Evolutionary conservation across 2,888 invertebrate species (phyloP).

Genomic region (Lithophane socia): DNA sequence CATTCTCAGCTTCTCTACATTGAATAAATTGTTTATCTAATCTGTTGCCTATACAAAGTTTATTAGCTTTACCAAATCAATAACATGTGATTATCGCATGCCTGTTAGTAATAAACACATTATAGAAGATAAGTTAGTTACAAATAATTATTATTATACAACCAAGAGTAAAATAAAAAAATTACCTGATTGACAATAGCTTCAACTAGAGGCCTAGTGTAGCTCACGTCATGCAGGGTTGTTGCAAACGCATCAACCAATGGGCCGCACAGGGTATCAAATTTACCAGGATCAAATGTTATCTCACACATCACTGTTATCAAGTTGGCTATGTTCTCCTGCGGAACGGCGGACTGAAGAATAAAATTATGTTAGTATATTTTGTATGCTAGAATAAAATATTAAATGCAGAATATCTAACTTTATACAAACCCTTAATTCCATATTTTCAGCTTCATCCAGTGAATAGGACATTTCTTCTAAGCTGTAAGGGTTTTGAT

Average conservation of each 20-base stretch:
- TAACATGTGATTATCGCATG: constrained; percentile 59
- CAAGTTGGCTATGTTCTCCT: constrained; percentile 91
- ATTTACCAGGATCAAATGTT: constrained; percentile 95
- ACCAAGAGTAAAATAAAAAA: background rate
- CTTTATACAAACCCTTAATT: constrained; percentile 79
- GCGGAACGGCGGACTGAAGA: constrained; percentile 58
- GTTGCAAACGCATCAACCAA: constrained; percentile 93
- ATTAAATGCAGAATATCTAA: constrained; percentile 6
- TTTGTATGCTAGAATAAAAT: constrained; percentile 4
- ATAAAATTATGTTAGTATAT: constrained; percentile 34
- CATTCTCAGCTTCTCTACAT: constrained; percentile 29
- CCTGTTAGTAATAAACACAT: constrained; percentile 51
- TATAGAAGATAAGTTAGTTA: constrained; percentile 34
- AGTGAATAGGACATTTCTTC: constrained; percentile 85
- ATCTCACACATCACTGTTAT: constrained; percentile 93
- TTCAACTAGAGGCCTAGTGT: constrained; percentile 91
- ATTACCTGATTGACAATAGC: constrained; percentile 92
- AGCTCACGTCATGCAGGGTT: constrained; percentile 91
- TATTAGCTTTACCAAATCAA: constrained; percentile 61
- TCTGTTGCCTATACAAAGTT: constrained; percentile 55
- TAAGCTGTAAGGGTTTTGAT: constrained; percentile 84
- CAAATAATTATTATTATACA: constrained; percentile 23
- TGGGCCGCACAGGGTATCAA: constrained; percentile 92
- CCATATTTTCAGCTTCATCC: constrained; percentile 85
- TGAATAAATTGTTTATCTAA: constrained; percentile 56